Conservation (phyloP, 2,113 vertebrate genomes). For the Benitochromis conjunctus region DNA sequence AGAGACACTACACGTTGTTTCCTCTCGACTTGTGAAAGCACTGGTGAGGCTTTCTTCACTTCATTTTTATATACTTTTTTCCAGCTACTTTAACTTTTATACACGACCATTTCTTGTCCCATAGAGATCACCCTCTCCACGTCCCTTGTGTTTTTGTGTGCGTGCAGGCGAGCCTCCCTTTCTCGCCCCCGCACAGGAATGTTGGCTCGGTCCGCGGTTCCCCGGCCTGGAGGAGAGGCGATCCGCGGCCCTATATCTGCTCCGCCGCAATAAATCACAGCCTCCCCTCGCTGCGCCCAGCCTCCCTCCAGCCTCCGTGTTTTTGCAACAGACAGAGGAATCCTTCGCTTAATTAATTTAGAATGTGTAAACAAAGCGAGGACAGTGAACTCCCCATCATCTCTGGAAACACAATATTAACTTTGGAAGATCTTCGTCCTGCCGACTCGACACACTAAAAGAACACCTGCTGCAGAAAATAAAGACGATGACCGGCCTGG, state of each 20-base stretch:
- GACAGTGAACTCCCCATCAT: slow-evolving; percentile 73
- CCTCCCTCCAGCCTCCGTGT: slow-evolving; percentile 60
- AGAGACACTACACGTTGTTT: background rate
- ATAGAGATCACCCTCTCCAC: background rate
- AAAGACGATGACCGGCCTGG: background rate
- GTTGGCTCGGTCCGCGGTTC: slow-evolving; percentile 54
- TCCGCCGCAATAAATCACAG: slow-evolving; percentile 67
- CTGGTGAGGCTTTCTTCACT: background rate
- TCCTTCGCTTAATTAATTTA: slow-evolving; percentile 79
- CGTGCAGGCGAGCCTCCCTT: slow-evolving; percentile 32
- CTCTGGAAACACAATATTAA: slow-evolving; percentile 78
- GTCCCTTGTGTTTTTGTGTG: background rate
- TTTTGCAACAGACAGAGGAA: slow-evolving; percentile 73
- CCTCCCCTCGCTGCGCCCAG: slow-evolving; percentile 47
- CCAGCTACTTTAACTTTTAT: background rate
- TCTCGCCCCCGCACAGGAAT: slow-evolving; percentile 59
- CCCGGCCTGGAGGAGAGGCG: slow-evolving; percentile 50
- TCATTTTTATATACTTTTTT: background rate
- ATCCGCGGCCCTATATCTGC: slow-evolving; percentile 32
- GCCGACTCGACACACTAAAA: slow-evolving; percentile 51
- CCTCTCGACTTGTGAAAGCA: background rate
- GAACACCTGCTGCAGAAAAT: slow-evolving; percentile 70
- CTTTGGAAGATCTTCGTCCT: slow-evolving; percentile 72
- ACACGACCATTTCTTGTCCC: background rate
- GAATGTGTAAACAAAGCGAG: slow-evolving; percentile 77